Conservation (phyloP, 1,140 invertebrate species). For the Megalopta genalis region DNA sequence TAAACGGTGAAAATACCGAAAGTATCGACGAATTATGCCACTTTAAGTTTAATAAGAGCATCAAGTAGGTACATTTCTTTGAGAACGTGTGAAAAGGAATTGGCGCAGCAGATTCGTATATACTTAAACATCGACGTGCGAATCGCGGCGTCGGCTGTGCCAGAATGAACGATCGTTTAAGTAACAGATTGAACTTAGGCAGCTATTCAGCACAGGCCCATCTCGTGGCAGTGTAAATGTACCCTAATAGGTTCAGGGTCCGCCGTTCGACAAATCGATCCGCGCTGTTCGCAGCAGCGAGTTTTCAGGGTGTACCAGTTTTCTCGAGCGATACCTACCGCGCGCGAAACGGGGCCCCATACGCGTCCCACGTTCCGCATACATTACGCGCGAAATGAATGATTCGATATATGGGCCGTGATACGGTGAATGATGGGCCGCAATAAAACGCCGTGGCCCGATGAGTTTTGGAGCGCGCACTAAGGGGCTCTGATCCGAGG, state of each 20-base stretch:
- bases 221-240: background rate
- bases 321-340: constrained; percentile 28
- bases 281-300: background rate
- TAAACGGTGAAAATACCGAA: too few relatives aligned
- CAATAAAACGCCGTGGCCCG: background rate
- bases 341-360: constrained; percentile 6
- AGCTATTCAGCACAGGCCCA: background rate
- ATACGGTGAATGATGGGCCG: constrained; percentile 3
- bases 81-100: too few relatives aligned
- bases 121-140: too few relatives aligned
- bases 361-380: constrained; percentile 25
- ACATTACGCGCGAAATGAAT: constrained; percentile 39
- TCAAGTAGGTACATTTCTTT: too few relatives aligned
- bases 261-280: constrained; percentile 39
- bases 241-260: background rate
- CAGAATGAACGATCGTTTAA: too few relatives aligned
- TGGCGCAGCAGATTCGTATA: too few relatives aligned
- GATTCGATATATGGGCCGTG: constrained; percentile 15
- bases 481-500: too few relatives aligned
- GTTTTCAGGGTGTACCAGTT: constrained; percentile 41
- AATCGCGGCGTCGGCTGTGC: too few relatives aligned
- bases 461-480: background rate
- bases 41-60: too few relatives aligned
- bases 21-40: too few relatives aligned
- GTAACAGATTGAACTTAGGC: too few relatives aligned